Evolutionary conservation across 2,888 invertebrate genomes (phyloP).

Genomic region (Bedellia somnulentella): DNA sequence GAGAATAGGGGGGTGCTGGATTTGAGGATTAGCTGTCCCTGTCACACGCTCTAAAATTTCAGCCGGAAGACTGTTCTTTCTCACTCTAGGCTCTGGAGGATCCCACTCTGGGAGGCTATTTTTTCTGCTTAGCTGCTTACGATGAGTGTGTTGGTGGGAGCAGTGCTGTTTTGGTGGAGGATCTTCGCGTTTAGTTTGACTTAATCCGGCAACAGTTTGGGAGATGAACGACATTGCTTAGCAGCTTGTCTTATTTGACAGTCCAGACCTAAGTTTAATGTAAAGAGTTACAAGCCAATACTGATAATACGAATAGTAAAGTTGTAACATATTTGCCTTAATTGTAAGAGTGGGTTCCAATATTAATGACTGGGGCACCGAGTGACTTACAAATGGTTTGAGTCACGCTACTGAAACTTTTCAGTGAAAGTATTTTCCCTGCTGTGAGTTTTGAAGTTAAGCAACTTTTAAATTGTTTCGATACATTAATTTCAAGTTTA

Average conservation of each 20-base stretch:
- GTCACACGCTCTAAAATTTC: constrained; percentile 37
- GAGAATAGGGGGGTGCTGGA: constrained; percentile 20
- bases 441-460: too few relatives aligned
- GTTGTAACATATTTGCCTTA: too few relatives aligned
- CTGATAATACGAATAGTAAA: too few relatives aligned
- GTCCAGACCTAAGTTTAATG: too few relatives aligned
- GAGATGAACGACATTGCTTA: constrained; percentile 56
- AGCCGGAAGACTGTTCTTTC: constrained; percentile 50
- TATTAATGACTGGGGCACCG: too few relatives aligned
- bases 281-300: too few relatives aligned
- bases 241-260: not conserved
- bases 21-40: constrained; percentile 14
- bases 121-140: constrained; percentile 39
- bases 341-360: too few relatives aligned
- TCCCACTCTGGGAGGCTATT: constrained; percentile 56
- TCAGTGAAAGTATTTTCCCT: too few relatives aligned
- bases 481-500: too few relatives aligned
- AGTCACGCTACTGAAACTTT: too few relatives aligned
- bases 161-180: constrained; percentile 46
- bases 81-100: constrained; percentile 38
- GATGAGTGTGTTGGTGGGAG: constrained; percentile 48
- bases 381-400: too few relatives aligned
- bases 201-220: constrained; percentile 58
- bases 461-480: too few relatives aligned
- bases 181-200: constrained; percentile 38